These are phyloP conservation scores for Atrina japonica DNA, from an alignment of 2,888 invertebrate species.

Conservation along the genomic window DNA sequence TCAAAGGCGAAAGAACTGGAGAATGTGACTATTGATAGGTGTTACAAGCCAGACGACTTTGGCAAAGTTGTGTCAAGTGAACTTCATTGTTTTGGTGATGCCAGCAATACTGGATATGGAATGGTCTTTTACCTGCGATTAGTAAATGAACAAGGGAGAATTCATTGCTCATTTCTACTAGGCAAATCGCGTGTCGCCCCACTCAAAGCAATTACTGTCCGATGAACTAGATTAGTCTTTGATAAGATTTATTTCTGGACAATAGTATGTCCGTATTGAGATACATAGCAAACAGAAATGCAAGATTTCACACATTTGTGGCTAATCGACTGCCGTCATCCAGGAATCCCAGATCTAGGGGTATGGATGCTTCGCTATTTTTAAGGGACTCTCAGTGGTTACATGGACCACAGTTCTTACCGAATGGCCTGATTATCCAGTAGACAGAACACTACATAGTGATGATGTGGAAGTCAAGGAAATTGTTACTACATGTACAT, in stretches of 20 bases:
- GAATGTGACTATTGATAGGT: conserved; percentile 18
- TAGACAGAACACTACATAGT: background rate
- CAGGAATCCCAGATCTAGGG: background rate
- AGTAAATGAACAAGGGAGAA: conserved; percentile 6
- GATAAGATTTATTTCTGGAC: conserved; percentile 30
- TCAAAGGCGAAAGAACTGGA: conserved; percentile 18
- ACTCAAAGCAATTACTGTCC: conserved; percentile 36
- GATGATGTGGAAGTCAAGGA: background rate
- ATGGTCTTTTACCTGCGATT: conserved; percentile 39
- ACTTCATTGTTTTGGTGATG: conserved; percentile 44
- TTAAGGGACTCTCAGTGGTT: conserved; percentile 7
- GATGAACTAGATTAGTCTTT: conserved; percentile 14
- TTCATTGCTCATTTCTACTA: conserved; percentile 36
- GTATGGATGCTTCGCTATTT: conserved; percentile 1
- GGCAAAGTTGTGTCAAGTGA: conserved; percentile 12
- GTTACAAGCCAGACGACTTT: conserved; percentile 24
- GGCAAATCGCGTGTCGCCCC: conserved; percentile 42
- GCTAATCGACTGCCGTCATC: conserved; percentile 34
- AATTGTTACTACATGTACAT: background rate
- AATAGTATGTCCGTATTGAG: conserved; percentile 35
- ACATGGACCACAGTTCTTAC: conserved; percentile 14
- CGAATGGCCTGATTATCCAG: conserved; percentile 8
- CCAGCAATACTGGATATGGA: conserved; percentile 37
- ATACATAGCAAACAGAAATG: conserved; percentile 30
- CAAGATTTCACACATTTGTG: conserved; percentile 37